Percentiles rank a stretch among this genome's conserved stretches.
These are phyloP conservation scores for Acanthiza pusilla DNA, from an alignment of 2,797 vertebrate genomes.

Conservation along the genomic window DNA sequence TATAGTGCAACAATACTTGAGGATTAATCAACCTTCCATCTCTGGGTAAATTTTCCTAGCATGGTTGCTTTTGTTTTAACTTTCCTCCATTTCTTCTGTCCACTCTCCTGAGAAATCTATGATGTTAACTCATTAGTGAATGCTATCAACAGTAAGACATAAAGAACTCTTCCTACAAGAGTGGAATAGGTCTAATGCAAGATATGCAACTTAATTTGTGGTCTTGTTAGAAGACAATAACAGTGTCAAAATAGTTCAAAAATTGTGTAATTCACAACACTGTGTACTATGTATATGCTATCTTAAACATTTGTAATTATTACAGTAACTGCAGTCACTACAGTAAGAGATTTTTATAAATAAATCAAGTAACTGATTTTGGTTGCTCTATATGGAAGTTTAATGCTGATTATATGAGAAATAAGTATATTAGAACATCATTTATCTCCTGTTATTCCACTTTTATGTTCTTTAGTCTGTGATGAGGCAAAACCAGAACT, in stretches of 20 bases:
- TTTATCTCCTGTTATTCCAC: background rate
- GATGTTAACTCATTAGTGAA: background rate
- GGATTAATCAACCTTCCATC: background rate
- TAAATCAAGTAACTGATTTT: background rate
- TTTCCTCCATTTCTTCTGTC: background rate
- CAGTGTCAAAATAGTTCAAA: background rate
- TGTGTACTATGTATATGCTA: background rate
- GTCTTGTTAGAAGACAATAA: background rate
- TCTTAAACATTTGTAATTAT: background rate
- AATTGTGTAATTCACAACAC: background rate
- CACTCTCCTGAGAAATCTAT: background rate
- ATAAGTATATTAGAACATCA: background rate
- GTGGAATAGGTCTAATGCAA: background rate
- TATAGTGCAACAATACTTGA: background rate
- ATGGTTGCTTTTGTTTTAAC: background rate
- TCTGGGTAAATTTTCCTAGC: background rate
- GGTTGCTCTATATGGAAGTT: background rate
- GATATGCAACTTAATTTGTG: background rate
- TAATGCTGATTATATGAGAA: background rate
- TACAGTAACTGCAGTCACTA: background rate
- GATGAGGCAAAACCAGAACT: background rate
- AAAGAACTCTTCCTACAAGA: background rate
- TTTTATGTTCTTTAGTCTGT: background rate
- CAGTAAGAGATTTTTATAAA: background rate
- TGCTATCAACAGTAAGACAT: background rate